These are phyloP conservation scores for Malaclemys terrapin DNA, from an alignment of 2,113 vertebrate genomes.

Conservation along the genomic window DNA sequence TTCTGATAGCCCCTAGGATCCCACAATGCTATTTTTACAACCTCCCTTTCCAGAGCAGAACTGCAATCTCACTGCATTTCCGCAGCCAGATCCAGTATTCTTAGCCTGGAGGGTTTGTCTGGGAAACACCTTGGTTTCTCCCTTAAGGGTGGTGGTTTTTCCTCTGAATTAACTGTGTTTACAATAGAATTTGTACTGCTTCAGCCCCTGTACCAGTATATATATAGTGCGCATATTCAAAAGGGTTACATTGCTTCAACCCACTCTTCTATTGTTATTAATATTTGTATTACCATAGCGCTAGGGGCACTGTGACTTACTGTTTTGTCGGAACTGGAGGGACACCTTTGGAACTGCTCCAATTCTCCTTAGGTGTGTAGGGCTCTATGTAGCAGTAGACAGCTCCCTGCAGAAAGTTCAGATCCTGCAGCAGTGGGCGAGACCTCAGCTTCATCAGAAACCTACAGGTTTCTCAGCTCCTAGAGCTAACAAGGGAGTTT, in stretches of 20 bases:
- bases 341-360: neutral
- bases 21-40: neutral
- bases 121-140: neutral
- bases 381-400: too few species aligned
- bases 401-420: neutral
- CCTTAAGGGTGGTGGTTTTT: neutral
- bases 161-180: neutral
- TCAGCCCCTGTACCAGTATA: neutral
- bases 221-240: neutral
- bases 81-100: neutral
- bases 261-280: neutral
- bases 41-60: neutral
- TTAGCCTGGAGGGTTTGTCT: neutral
- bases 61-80: neutral
- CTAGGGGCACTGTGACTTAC: neutral
- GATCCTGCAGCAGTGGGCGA: neutral
- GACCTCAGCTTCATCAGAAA: neutral
- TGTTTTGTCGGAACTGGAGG: neutral
- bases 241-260: neutral
- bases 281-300: neutral
- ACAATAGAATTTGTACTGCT: neutral
- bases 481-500: neutral
- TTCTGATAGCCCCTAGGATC: neutral
- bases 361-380: neutral
- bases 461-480: neutral